Percentiles rank a stretch among this genome's conserved stretches.
phyloP scores from a whole-genome alignment of 2,113 vertebrate genomes.

The Chiloscyllium plagiosum region DNA sequence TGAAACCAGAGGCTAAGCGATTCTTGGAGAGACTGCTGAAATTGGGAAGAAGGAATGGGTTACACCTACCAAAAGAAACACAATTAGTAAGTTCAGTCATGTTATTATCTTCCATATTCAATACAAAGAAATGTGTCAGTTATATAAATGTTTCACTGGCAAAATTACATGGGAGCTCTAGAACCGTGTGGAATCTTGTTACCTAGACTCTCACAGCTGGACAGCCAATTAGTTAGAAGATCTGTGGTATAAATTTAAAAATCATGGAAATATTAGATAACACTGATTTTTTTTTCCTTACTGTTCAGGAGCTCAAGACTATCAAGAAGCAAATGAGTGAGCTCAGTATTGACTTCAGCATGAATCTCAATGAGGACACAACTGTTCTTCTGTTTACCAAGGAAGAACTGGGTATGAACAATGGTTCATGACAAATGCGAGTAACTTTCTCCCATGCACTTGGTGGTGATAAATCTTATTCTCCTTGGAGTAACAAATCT shows the following conservation, averaged over 20 bases:
- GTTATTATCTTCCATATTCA: background rate
- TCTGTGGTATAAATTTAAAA: background rate
- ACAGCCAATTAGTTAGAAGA: background rate
- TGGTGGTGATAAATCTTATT: background rate
- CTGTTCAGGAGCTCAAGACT: constrained; percentile 75
- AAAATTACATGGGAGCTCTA: background rate
- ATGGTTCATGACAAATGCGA: background rate
- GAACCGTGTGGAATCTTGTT: background rate
- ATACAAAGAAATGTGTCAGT: background rate
- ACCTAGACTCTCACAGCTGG: background rate
- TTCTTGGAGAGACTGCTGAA: constrained; percentile 78
- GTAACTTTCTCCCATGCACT: background rate
- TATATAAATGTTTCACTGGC: background rate
- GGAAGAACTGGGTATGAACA: constrained; percentile 70
- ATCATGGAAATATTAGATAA: background rate
- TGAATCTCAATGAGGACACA: constrained; percentile 85
- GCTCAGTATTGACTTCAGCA: constrained; percentile 87
- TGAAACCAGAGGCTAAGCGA: constrained; percentile 72
- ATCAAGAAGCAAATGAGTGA: constrained; percentile 78
- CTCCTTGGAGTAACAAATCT: background rate
- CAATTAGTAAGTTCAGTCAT: constrained; percentile 65
- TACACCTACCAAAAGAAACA: constrained; percentile 76
- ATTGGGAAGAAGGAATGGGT: constrained; percentile 75
- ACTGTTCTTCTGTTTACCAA: constrained; percentile 73
- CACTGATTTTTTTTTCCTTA: background rate